Conservation (phyloP, 2,113 vertebrate genomes). For the Eudyptes chrysolophus region DNA sequence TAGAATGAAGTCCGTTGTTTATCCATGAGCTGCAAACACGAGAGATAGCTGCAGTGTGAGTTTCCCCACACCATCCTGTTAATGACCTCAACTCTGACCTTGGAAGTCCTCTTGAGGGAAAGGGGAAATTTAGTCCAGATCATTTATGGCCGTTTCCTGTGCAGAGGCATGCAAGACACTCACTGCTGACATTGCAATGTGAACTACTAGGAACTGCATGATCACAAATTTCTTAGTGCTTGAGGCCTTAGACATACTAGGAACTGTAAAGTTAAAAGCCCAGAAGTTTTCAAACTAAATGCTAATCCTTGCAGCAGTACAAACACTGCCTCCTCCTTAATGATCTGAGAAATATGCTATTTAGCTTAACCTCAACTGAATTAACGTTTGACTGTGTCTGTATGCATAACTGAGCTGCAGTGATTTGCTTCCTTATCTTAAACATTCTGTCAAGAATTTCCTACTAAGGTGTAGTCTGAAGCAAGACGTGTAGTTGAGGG, state of each 20-base stretch:
- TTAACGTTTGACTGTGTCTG: background rate
- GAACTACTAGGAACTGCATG: background rate
- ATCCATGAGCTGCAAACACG: background rate
- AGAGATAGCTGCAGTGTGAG: constrained; percentile 30
- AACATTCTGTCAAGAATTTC: background rate
- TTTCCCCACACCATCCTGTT: constrained; percentile 22
- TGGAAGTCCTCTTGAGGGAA: constrained; percentile 11
- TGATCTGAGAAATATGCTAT: background rate
- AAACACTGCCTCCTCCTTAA: background rate
- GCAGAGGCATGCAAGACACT: background rate
- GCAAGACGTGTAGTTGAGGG: accelerated
- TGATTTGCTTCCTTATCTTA: background rate
- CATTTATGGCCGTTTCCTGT: constrained; percentile 18
- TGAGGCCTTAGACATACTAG: background rate
- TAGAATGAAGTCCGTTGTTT: constrained; percentile 19
- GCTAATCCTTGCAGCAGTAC: background rate
- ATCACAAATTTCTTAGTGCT: background rate
- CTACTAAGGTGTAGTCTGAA: background rate
- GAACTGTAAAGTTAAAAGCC: background rate
- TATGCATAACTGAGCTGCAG: background rate
- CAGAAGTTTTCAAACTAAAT: background rate
- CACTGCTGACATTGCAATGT: background rate
- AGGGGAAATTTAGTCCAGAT: constrained; percentile 6
- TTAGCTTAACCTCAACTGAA: background rate
- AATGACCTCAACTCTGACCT: constrained; percentile 54